Conservation (phyloP, 2,113 vertebrate species). For the Tychaedon coryphoeus region DNA sequence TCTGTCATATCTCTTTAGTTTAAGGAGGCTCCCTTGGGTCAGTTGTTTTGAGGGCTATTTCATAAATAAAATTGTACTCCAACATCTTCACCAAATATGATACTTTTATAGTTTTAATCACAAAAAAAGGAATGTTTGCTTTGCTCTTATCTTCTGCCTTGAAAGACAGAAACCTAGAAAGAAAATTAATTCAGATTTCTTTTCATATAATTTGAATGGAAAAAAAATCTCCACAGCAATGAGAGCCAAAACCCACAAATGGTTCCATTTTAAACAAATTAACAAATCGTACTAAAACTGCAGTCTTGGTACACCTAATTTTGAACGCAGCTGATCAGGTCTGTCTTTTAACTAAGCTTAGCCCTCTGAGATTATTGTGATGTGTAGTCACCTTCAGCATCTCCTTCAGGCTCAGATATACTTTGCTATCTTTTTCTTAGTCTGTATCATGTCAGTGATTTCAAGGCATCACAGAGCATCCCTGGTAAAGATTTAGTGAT, state of each 20-base stretch:
- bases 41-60: neutral
- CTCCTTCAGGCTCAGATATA: neutral
- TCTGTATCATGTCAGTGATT: rapidly evolving
- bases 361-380: neutral
- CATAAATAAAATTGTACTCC: neutral
- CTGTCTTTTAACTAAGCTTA: neutral
- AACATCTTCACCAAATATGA: neutral
- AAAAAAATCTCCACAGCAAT: neutral
- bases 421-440: neutral
- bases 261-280: neutral
- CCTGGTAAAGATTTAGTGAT: neutral
- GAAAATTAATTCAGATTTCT: neutral
- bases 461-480: neutral
- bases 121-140: neutral
- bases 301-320: neutral
- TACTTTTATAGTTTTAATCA: neutral
- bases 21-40: neutral
- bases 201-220: neutral
- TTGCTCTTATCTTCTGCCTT: neutral
- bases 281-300: neutral
- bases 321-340: neutral
- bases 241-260: neutral
- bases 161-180: neutral
- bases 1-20: neutral
- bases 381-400: neutral